Evolutionary conservation across 2,888 invertebrate genomes (phyloP).

Genomic region (Cordilura impudica): DNA sequence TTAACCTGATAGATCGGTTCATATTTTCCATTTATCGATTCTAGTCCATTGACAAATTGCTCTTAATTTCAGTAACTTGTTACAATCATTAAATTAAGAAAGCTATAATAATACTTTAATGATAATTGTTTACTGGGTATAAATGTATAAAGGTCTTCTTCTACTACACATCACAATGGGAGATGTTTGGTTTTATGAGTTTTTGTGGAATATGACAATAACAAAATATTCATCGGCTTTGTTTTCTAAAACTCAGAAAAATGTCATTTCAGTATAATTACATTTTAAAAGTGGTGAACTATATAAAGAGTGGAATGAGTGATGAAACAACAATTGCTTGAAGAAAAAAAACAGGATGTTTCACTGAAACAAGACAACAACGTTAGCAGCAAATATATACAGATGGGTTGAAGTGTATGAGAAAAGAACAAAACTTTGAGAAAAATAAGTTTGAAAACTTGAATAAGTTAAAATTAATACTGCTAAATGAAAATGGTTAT

Average conservation of each 20-base stretch:
- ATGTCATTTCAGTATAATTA: conserved; percentile 62
- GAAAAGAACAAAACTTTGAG: not conserved
- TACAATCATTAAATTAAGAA: too few relatives aligned
- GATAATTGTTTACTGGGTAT: too few relatives aligned
- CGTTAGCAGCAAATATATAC: too few relatives aligned
- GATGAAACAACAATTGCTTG: conserved; percentile 12
- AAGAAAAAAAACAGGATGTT: conserved; percentile 15
- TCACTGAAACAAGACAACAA: not conserved
- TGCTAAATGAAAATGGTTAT: conserved; percentile 39
- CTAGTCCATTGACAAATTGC: too few relatives aligned
- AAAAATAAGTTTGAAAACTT: not conserved
- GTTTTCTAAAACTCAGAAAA: conserved; percentile 40
- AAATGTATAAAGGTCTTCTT: not conserved
- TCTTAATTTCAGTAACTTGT: too few relatives aligned
- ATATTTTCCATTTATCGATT: too few relatives aligned
- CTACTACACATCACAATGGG: not conserved
- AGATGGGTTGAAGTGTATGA: not conserved
- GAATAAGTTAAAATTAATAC: not conserved
- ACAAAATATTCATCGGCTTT: conserved; percentile 22
- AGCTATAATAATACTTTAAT: too few relatives aligned
- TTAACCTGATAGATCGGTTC: too few relatives aligned
- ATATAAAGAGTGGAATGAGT: conserved; percentile 1
- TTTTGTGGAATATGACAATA: conserved; percentile 1
- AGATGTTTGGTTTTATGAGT: not conserved
- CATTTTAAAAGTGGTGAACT: conserved; percentile 63